Evolutionary conservation across 2,888 invertebrate species (phyloP).

Genomic region (Hydropsyche betteni): DNA sequence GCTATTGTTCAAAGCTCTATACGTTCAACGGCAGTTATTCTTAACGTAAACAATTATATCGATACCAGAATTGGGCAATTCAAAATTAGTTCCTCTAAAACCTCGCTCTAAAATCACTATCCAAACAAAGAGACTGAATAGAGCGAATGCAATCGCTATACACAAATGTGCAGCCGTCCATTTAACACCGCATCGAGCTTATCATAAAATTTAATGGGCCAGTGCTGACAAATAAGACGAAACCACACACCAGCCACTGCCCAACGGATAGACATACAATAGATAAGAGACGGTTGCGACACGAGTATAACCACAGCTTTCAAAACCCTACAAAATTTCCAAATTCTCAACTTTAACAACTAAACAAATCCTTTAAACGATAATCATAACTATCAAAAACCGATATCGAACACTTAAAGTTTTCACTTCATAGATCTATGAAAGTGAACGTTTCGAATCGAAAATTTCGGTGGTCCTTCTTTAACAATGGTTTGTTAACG

Average conservation of each 20-base stretch:
- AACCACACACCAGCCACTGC: conserved; percentile 6
- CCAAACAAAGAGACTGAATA: conserved; percentile 19
- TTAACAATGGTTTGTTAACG: not conserved
- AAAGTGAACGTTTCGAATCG: not conserved
- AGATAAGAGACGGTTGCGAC: conserved; percentile 32
- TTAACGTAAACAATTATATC: no score
- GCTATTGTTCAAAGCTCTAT: no score
- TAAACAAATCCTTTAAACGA: no score
- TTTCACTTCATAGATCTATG: not conserved
- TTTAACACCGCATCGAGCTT: conserved; percentile 32
- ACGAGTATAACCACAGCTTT: conserved; percentile 3
- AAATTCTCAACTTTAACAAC: no score
- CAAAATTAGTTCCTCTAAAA: no score
- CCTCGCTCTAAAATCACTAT: not conserved
- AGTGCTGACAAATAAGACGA: conserved; percentile 36
- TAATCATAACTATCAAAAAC: no score
- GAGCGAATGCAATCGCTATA: conserved; percentile 20
- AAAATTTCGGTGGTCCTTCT: not conserved
- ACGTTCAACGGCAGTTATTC: no score
- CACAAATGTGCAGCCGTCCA: conserved; percentile 7
- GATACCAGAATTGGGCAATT: no score
- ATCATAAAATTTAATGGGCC: conserved; percentile 39
- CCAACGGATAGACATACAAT: no score
- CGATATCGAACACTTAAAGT: no score
- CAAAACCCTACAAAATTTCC: not conserved